Evolutionary conservation across 2,113 vertebrate species (phyloP).

Genomic region (Perca flavescens): DNA sequence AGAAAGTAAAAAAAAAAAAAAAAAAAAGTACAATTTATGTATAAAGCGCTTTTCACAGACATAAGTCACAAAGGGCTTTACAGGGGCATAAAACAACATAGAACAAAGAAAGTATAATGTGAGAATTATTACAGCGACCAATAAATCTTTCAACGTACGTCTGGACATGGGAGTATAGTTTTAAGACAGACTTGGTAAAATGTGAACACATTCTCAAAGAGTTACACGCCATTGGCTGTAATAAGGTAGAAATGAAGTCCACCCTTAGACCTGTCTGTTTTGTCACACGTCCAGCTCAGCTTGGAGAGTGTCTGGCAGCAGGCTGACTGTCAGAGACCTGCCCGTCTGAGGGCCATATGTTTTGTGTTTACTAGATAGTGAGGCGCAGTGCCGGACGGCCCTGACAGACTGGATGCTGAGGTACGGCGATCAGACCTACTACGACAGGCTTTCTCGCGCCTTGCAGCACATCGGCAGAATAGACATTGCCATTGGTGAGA

Average conservation of each 20-base stretch:
- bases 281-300: slow-evolving; percentile 26
- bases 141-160: background rate
- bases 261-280: slow-evolving; percentile 31
- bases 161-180: background rate
- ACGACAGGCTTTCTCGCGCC: slow-evolving; percentile 79
- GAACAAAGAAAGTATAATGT: background rate
- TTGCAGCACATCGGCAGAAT: slow-evolving; percentile 81
- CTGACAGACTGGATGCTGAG: slow-evolving; percentile 79
- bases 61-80: too few species aligned
- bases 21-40: too few species aligned
- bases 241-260: slow-evolving; percentile 9
- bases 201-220: background rate
- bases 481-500: slow-evolving; percentile 83
- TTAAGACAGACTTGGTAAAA: background rate
- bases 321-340: slow-evolving; percentile 40
- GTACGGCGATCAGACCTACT: slow-evolving; percentile 75
- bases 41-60: too few species aligned
- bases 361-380: slow-evolving; percentile 66
- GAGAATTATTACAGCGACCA: background rate
- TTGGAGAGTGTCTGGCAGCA: slow-evolving; percentile 21
- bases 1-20: too few species aligned
- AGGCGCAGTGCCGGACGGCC: slow-evolving; percentile 65
- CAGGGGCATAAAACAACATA: too few species aligned
- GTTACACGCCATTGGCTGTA: background rate
- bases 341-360: slow-evolving; percentile 52